Conservation (phyloP, 2,113 vertebrate species). For the Fregata magnificens region DNA sequence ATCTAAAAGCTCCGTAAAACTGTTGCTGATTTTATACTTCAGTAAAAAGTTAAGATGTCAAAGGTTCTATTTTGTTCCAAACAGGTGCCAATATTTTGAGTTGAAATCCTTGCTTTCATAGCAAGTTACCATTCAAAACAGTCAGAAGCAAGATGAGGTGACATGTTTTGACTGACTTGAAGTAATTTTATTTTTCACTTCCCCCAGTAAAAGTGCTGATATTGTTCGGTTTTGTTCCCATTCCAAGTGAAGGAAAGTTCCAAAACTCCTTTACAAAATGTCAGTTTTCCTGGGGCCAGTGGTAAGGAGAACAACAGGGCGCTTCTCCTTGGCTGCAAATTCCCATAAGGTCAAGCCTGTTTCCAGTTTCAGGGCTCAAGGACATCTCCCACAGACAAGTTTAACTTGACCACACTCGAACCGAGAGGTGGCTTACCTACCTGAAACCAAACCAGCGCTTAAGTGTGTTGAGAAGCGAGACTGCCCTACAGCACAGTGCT, state of each 20-base stretch:
- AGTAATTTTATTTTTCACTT: conserved; percentile 1
- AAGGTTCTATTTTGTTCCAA: not conserved
- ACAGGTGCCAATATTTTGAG: not conserved
- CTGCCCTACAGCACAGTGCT: not conserved
- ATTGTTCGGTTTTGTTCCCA: not conserved
- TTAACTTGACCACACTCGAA: not conserved
- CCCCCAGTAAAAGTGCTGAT: not conserved
- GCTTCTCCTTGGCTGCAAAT: not conserved
- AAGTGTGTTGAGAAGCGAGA: not conserved
- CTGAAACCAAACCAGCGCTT: not conserved
- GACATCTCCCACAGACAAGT: not conserved
- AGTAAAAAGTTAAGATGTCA: not conserved
- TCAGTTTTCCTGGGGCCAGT: not conserved
- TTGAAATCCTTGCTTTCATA: not conserved
- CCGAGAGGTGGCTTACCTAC: not conserved
- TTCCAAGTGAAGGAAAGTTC: not conserved
- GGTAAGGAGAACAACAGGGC: not conserved
- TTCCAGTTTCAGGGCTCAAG: not conserved
- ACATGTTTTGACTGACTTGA: conserved; percentile 2
- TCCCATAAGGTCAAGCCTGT: not conserved
- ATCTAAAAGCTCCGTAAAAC: not conserved
- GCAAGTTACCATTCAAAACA: not conserved
- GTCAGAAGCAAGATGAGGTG: not conserved
- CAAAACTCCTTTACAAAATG: not conserved
- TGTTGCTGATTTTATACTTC: not conserved